Conservation (phyloP, 2,113 vertebrate species). For the Hemiprocne comata region DNA sequence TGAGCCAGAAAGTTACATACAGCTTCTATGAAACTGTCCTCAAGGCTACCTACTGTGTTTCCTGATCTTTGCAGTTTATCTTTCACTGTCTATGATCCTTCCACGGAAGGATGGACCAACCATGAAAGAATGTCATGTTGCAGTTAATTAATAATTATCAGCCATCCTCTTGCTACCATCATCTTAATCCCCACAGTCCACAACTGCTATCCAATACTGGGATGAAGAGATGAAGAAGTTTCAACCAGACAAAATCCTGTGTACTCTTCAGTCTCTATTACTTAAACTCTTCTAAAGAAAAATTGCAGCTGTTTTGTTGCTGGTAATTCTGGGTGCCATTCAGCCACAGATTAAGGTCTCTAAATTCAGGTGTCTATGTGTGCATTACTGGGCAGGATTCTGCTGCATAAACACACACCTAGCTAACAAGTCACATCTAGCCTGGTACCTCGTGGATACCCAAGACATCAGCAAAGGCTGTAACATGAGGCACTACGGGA, state of each 20-base stretch:
- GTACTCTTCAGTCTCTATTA: not conserved
- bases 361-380: not conserved
- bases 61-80: not conserved
- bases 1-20: conserved; percentile 13
- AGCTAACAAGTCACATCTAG: not conserved
- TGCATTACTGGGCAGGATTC: not conserved
- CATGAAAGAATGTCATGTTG: not conserved
- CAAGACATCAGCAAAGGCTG: not conserved
- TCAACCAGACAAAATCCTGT: not conserved
- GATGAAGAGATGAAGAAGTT: not conserved
- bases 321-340: not conserved
- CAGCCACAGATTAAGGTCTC: not conserved
- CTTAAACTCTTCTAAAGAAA: not conserved
- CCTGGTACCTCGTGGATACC: not conserved
- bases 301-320: not conserved
- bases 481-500: not conserved
- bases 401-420: not conserved
- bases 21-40: conserved; percentile 24
- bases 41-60: not conserved
- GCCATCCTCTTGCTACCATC: not conserved
- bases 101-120: not conserved
- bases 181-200: not conserved
- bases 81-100: conserved; percentile 1
- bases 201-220: not conserved
- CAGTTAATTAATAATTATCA: not conserved